phyloP scores from a whole-genome alignment of 2,888 invertebrate genomes.

The Heliconius cydno region DNA sequence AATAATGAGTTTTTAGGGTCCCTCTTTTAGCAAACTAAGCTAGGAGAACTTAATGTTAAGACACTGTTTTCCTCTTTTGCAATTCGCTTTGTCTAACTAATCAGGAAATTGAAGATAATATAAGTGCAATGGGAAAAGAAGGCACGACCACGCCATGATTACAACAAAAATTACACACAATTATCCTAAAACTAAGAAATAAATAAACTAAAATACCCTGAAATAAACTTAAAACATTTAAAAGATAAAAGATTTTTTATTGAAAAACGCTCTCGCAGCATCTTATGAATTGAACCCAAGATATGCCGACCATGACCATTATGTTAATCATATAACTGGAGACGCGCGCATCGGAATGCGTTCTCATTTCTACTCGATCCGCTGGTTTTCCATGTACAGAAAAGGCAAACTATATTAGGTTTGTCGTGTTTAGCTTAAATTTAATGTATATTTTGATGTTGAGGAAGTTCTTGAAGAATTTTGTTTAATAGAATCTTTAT shows the following conservation, averaged over 20 bases:
- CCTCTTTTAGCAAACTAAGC: no score
- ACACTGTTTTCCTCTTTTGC: no score
- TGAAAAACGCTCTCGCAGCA: slow-evolving; percentile 35
- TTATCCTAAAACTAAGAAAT: no score
- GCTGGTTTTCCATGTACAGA: slow-evolving; percentile 45
- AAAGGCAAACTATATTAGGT: slow-evolving; percentile 52
- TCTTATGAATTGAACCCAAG: slow-evolving; percentile 38
- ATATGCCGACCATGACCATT: slow-evolving; percentile 48
- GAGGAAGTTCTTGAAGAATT: background rate
- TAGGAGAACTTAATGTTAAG: no score
- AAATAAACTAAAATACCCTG: no score
- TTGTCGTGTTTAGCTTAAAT: slow-evolving; percentile 22
- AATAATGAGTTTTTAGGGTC: no score
- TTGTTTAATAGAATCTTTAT: background rate
- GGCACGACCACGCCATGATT: no score
- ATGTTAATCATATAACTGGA: slow-evolving; percentile 54
- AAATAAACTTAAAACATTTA: background rate
- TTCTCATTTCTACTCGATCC: slow-evolving; percentile 51
- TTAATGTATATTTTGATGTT: background rate
- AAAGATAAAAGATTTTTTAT: background rate
- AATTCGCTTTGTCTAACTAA: no score
- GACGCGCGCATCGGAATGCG: slow-evolving; percentile 52
- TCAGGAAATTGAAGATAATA: no score
- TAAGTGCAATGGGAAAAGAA: no score
- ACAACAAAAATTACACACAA: no score